Percentiles rank a stretch among this genome's conserved stretches.
These are phyloP conservation scores for Nettapus auritus DNA, from an alignment of 2,113 vertebrate genomes.

Conservation along the genomic window DNA sequence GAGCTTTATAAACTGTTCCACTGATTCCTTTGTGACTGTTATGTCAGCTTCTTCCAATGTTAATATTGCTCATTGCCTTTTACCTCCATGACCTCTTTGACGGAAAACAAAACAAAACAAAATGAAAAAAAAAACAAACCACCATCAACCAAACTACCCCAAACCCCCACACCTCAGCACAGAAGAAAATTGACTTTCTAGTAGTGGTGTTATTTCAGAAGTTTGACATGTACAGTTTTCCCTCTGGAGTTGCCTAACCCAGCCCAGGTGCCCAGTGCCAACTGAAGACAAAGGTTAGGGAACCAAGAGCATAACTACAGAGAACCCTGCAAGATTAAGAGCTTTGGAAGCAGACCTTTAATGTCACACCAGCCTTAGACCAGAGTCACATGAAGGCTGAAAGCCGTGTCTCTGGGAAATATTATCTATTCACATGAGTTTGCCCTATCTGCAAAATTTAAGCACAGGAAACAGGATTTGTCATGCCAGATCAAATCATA, in stretches of 20 bases:
- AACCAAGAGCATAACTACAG: neutral
- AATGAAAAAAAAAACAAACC: neutral
- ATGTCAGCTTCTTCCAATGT: conserved; percentile 22
- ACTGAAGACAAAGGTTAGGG: neutral
- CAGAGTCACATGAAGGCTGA: neutral
- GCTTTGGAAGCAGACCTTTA: neutral
- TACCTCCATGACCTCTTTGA: neutral
- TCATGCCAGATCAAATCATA: neutral
- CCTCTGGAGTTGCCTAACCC: neutral
- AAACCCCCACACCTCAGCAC: neutral
- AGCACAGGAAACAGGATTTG: neutral
- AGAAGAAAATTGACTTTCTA: neutral
- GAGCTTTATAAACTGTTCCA: neutral
- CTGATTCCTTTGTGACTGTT: conserved; percentile 6
- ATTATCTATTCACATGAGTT: neutral
- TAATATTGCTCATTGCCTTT: neutral
- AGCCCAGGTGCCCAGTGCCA: neutral
- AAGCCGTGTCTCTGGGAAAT: neutral
- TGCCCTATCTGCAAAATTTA: neutral
- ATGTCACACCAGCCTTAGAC: neutral
- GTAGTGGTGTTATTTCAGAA: neutral
- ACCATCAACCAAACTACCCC: neutral
- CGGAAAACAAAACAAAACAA: neutral
- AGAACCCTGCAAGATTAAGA: neutral
- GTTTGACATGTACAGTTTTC: neutral